Evolutionary conservation across 2,888 invertebrate species (phyloP).

Genomic region (Neoitamus cyanurus): DNA sequence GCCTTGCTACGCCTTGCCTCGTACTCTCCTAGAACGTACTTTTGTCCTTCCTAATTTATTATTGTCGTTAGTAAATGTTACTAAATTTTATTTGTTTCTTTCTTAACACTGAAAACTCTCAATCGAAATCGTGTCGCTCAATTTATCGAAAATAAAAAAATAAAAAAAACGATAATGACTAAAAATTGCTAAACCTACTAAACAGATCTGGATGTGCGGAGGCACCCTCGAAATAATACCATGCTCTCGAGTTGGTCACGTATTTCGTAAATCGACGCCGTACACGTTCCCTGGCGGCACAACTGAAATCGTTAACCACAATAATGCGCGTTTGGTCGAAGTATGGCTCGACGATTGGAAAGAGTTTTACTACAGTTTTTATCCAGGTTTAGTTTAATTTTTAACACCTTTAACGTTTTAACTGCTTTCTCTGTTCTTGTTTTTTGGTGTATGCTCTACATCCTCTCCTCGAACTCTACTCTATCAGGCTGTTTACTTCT

Average conservation of each 20-base stretch:
- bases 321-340: slow-evolving; percentile 97
- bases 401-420: slow-evolving; percentile 15
- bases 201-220: slow-evolving; percentile 97
- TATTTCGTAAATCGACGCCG: slow-evolving; percentile 97
- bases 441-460: slow-evolving; percentile 39
- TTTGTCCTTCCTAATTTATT: neutral
- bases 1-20: neutral
- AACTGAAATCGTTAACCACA: slow-evolving; percentile 96
- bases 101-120: neutral
- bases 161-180: neutral
- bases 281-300: slow-evolving; percentile 99
- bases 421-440: slow-evolving; percentile 18
- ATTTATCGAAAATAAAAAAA: neutral
- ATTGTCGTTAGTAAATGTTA: neutral
- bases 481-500: slow-evolving; percentile 24
- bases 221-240: slow-evolving; percentile 93
- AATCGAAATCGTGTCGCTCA: neutral
- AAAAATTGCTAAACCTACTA: neutral
- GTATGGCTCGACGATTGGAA: slow-evolving; percentile 99
- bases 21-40: neutral
- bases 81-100: neutral
- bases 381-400: slow-evolving; percentile 79
- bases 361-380: slow-evolving; percentile 98
- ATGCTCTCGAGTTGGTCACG: slow-evolving; percentile 95
- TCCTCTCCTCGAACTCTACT: neutral